These are phyloP conservation scores for Rhynchomys soricoides DNA, from an alignment of 2,113 vertebrate species.

Conservation along the genomic window DNA sequence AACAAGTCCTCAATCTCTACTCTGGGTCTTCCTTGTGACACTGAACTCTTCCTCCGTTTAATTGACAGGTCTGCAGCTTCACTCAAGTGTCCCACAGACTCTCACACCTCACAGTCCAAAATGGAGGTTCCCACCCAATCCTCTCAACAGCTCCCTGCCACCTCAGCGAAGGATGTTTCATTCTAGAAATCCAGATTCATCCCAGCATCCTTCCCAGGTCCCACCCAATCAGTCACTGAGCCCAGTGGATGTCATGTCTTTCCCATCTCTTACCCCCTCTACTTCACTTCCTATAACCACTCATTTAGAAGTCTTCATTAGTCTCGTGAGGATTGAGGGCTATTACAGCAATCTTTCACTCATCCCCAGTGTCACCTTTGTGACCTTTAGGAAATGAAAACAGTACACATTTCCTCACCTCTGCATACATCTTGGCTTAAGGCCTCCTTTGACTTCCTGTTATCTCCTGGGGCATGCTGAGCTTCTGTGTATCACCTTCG, in stretches of 20 bases:
- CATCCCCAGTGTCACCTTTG: not conserved
- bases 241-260: not conserved
- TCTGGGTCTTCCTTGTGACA: not conserved
- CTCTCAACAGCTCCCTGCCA: too few relatives aligned
- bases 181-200: not conserved
- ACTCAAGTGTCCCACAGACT: not conserved
- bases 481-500: not conserved
- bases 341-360: not conserved
- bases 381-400: not conserved
- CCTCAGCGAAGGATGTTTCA: not conserved
- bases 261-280: not conserved
- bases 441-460: not conserved
- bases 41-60: not conserved
- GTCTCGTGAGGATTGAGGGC: not conserved
- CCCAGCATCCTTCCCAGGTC: not conserved
- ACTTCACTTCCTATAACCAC: not conserved
- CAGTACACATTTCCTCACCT: rapidly evolving
- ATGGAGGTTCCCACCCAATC: not conserved
- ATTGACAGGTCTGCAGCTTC: not conserved
- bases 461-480: not conserved
- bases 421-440: not conserved
- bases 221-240: not conserved
- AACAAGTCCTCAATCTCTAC: not conserved
- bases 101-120: not conserved
- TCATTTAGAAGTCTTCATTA: not conserved